Evolutionary conservation across 2,113 vertebrate species (phyloP).

Genomic region (Thryonomys swinderianus): DNA sequence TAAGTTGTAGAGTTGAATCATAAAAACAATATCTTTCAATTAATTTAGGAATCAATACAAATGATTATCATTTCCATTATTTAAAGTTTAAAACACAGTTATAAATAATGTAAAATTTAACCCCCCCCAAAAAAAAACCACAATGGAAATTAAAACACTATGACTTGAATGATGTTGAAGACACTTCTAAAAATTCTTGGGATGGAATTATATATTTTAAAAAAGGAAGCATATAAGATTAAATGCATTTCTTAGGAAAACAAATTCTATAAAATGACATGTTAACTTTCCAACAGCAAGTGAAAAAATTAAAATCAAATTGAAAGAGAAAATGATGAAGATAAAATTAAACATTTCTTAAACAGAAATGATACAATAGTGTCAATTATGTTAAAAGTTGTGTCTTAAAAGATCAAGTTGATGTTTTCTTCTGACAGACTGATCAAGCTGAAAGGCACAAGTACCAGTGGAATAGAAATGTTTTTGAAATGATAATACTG

Average conservation of each 20-base stretch:
- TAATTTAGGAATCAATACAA: not conserved
- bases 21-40: not conserved
- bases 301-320: constrained; percentile 8
- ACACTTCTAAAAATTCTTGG: not conserved
- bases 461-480: not conserved
- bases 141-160: not conserved
- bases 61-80: not conserved
- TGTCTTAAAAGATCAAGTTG: not conserved
- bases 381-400: not conserved
- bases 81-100: not conserved
- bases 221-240: not conserved
- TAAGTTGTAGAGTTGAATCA: not conserved
- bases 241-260: not conserved
- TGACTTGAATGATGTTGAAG: not conserved
- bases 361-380: not conserved
- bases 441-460: not conserved
- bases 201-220: not conserved
- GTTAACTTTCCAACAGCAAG: not conserved
- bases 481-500: not conserved
- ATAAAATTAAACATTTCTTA: not conserved
- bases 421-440: not conserved
- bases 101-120: constrained; percentile 29
- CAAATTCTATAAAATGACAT: constrained; percentile 8
- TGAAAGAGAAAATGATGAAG: not conserved
- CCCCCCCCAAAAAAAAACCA: not conserved